Evolutionary conservation across 2,888 invertebrate genomes (phyloP).

Genomic region (Dynastes hyllus): DNA sequence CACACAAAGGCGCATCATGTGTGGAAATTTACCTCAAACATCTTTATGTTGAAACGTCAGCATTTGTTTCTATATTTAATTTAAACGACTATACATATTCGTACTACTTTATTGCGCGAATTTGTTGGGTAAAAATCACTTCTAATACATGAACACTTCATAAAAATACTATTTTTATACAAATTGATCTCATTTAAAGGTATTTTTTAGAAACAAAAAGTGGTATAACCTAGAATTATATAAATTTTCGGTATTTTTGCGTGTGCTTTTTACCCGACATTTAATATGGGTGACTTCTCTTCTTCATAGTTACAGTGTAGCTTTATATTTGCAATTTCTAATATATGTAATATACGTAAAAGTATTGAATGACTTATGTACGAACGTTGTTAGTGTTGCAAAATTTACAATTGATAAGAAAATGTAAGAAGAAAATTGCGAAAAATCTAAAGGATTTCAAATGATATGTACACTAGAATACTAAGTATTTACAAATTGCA

Average conservation of each 20-base stretch:
- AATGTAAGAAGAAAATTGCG: background rate
- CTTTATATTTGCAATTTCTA: constrained; percentile 44
- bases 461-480: background rate
- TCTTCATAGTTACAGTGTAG: constrained; percentile 48
- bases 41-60: constrained; percentile 43
- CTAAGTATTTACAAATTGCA: background rate
- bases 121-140: constrained; percentile 54
- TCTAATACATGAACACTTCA: constrained; percentile 14
- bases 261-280: constrained; percentile 52
- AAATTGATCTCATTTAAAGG: constrained; percentile 52
- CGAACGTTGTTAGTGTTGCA: constrained; percentile 62
- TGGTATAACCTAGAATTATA: constrained; percentile 42
- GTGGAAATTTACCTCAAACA: constrained; percentile 38
- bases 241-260: constrained; percentile 46
- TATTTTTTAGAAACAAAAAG: constrained; percentile 42
- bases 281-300: constrained; percentile 28
- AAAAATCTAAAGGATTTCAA: constrained; percentile 15
- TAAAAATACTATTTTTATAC: constrained; percentile 53
- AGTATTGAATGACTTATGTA: constrained; percentile 45
- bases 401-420: constrained; percentile 50
- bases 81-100: constrained; percentile 43
- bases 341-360: constrained; percentile 36
- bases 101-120: constrained; percentile 44
- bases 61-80: constrained; percentile 49
- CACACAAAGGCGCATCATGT: constrained; percentile 14